Percentiles rank a stretch among this genome's conserved stretches.
phyloP scores from a whole-genome alignment of 2,888 invertebrate species.

The Apotomis turbidana region DNA sequence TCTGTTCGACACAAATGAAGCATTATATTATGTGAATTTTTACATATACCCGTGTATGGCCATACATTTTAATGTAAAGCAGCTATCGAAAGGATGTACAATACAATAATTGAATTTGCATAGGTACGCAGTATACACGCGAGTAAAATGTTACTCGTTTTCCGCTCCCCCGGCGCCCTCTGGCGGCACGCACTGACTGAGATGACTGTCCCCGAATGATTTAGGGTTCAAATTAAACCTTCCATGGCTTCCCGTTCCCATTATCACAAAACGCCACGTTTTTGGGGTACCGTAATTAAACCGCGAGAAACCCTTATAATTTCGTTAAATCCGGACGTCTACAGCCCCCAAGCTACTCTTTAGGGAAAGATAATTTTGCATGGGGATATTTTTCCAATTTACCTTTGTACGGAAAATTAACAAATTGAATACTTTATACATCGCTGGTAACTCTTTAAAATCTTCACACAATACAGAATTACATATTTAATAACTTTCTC shows the following conservation, averaged over 20 bases:
- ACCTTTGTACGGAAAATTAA: background rate
- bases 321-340: conserved; percentile 39
- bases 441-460: conserved; percentile 7
- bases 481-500: conserved; percentile 19
- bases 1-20: conserved; percentile 1
- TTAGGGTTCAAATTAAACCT: conserved; percentile 61
- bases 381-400: conserved; percentile 14
- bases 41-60: conserved; percentile 11
- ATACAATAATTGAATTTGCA: conserved; percentile 36
- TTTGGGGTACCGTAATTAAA: conserved; percentile 53
- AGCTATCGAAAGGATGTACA: conserved; percentile 34
- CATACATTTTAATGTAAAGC: conserved; percentile 46
- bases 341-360: conserved; percentile 29
- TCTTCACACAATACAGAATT: conserved; percentile 27
- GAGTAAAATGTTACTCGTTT: conserved; percentile 54
- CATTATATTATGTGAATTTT: background rate
- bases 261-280: conserved; percentile 42
- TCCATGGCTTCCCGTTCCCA: conserved; percentile 47
- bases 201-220: conserved; percentile 62
- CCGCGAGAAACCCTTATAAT: conserved; percentile 46
- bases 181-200: conserved; percentile 55
- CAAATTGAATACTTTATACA: background rate
- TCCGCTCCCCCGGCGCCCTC: conserved; percentile 47
- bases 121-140: conserved; percentile 44
- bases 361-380: conserved; percentile 15